Percentiles rank a stretch among this genome's conserved stretches.
phyloP scores from a whole-genome alignment of 2,888 invertebrate genomes.

The Lordiphosa fenestrarum region DNA sequence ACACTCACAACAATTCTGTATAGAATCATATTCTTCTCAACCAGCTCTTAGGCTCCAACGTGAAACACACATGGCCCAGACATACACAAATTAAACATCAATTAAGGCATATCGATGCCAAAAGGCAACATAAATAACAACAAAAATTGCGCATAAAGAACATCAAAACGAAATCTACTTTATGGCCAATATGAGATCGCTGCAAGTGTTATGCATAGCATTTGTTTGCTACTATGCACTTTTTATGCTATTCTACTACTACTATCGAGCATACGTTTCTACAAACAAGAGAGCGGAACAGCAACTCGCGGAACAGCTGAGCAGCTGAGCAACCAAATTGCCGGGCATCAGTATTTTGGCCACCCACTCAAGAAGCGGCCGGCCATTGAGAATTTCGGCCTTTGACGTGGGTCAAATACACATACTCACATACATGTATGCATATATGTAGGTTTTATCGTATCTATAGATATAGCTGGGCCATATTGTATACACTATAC shows the following conservation, averaged over 20 bases:
- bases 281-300: slow-evolving; percentile 14
- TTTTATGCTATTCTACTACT: slow-evolving; percentile 72
- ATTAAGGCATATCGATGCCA: slow-evolving; percentile 29
- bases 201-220: slow-evolving; percentile 56
- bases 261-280: slow-evolving; percentile 62
- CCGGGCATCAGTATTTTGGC: slow-evolving; percentile 27
- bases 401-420: slow-evolving; percentile 51
- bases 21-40: slow-evolving; percentile 11
- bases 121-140: slow-evolving; percentile 44
- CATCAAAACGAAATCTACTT: slow-evolving; percentile 4
- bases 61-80: slow-evolving; percentile 57
- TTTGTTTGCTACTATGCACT: slow-evolving; percentile 70
- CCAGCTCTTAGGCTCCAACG: slow-evolving; percentile 2
- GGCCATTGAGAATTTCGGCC: slow-evolving; percentile 64
- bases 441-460: slow-evolving; percentile 13
- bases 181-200: slow-evolving; percentile 43
- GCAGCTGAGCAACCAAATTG: slow-evolving; percentile 25
- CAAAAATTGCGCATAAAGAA: slow-evolving; percentile 8
- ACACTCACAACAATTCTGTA: not conserved
- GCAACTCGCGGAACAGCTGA: slow-evolving; percentile 54
- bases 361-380: slow-evolving; percentile 47
- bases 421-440: slow-evolving; percentile 2
- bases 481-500: slow-evolving; percentile 25
- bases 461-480: slow-evolving; percentile 21
- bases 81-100: slow-evolving; percentile 34